Conservation (phyloP, 2,113 vertebrate genomes). For the Tinamus guttatus region DNA sequence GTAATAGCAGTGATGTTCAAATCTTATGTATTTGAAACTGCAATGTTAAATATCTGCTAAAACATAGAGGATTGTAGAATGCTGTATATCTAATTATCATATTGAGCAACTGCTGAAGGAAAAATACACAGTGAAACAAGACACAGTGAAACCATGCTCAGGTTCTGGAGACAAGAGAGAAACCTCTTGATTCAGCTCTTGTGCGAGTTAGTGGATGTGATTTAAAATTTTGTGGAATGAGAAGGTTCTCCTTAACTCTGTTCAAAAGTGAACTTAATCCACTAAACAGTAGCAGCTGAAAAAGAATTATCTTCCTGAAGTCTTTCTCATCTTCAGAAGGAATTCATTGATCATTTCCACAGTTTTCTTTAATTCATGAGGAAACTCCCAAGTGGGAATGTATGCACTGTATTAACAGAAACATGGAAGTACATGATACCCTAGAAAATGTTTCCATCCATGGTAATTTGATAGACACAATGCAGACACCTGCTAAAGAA, state of each 20-base stretch:
- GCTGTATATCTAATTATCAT: not conserved
- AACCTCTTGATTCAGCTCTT: not conserved
- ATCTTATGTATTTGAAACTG: not conserved
- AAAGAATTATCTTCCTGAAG: not conserved
- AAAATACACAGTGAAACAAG: not conserved
- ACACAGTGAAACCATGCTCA: not conserved
- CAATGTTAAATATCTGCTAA: not conserved
- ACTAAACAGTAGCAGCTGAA: not conserved
- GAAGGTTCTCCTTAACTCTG: not conserved
- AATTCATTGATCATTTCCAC: not conserved
- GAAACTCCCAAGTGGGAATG: not conserved
- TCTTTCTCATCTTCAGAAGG: not conserved
- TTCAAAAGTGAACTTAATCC: not conserved
- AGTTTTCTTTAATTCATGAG: not conserved
- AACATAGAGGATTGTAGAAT: not conserved
- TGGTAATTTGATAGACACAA: not conserved
- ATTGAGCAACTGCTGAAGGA: not conserved
- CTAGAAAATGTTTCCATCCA: not conserved
- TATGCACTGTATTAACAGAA: not conserved
- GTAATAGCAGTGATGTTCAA: not conserved
- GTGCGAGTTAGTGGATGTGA: not conserved
- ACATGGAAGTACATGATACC: not conserved
- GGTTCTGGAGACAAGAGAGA: not conserved
- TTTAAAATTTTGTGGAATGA: not conserved
- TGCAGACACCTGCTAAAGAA: not conserved